Percentiles rank a stretch among this genome's conserved stretches.
phyloP scores from a whole-genome alignment of 2,888 invertebrate genomes.

The Blastobasis lacticolella region DNA sequence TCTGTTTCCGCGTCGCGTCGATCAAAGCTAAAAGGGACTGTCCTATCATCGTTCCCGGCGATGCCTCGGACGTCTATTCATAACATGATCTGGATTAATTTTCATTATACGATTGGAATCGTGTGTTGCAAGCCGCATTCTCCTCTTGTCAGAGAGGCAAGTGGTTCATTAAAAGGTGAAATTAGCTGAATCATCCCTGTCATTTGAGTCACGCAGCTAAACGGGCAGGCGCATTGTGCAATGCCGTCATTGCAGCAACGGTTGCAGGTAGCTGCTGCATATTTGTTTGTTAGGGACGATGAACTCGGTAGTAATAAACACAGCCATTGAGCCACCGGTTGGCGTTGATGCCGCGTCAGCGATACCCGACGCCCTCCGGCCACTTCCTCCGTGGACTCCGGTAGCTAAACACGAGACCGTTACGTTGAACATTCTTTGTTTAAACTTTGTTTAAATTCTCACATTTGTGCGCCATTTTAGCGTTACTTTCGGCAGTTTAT shows the following conservation, averaged over 20 bases:
- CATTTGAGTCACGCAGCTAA: slow-evolving; percentile 21
- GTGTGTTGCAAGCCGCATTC: slow-evolving; percentile 13
- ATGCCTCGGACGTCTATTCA: not conserved
- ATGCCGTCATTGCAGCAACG: slow-evolving; percentile 15
- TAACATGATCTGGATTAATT: slow-evolving; percentile 13
- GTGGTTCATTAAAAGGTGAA: slow-evolving; percentile 18
- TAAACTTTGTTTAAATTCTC: not conserved
- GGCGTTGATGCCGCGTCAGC: not conserved
- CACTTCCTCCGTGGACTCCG: not conserved
- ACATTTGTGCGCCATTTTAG: not conserved
- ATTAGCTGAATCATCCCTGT: slow-evolving; percentile 36
- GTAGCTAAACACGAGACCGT: too few relatives aligned
- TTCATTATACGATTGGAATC: slow-evolving; percentile 12
- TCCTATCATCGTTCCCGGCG: not conserved
- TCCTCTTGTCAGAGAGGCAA: slow-evolving; percentile 8
- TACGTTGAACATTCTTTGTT: not conserved
- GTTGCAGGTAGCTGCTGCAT: slow-evolving; percentile 7
- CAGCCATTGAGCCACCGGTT: not conserved
- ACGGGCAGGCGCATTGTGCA: slow-evolving; percentile 17
- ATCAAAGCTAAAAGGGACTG: not conserved
- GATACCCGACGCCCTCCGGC: not conserved
- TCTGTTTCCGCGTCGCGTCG: not conserved
- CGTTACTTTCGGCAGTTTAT: slow-evolving; percentile 10
- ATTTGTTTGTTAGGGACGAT: slow-evolving; percentile 10
- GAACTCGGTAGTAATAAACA: slow-evolving; percentile 6